A percentile compares a stretch with the other conserved stretches of the same genome.
These are phyloP conservation scores for Microlaimidae sp. DNA, from an alignment of 2,888 invertebrate genomes.

Conservation along the genomic window DNA sequence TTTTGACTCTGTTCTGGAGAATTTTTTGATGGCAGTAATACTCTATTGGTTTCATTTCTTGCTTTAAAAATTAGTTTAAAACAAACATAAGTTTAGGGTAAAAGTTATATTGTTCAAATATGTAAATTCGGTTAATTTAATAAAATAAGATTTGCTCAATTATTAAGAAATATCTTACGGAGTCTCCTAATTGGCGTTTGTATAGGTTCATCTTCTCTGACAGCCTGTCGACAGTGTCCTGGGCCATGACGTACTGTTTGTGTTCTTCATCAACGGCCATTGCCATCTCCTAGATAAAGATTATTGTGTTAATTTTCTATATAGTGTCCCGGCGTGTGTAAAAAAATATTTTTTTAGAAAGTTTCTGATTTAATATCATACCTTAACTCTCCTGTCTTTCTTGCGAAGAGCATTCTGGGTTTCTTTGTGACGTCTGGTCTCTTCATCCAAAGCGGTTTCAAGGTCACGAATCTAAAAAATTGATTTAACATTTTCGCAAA, in stretches of 20 bases:
- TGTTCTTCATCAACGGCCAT: slow-evolving; percentile 66
- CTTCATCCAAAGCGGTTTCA: slow-evolving; percentile 84
- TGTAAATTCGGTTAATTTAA: too few species aligned
- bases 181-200: slow-evolving; percentile 86
- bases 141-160: too few species aligned
- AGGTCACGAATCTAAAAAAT: slow-evolving; percentile 61
- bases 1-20: too few species aligned
- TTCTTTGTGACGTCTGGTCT: slow-evolving; percentile 88
- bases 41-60: too few species aligned
- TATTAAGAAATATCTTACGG: slow-evolving; percentile 48
- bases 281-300: neutral
- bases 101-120: too few species aligned
- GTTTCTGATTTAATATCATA: too few species aligned
- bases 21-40: too few species aligned
- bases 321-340: too few species aligned
- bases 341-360: too few species aligned
- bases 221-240: slow-evolving; percentile 50
- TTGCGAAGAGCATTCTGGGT: slow-evolving; percentile 92
- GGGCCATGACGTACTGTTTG: slow-evolving; percentile 77
- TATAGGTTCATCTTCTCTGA: slow-evolving; percentile 71
- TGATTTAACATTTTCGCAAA: neutral
- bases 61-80: too few species aligned
- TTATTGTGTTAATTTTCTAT: too few species aligned
- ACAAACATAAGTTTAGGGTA: too few species aligned
- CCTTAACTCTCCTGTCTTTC: slow-evolving; percentile 88